A percentile compares a stretch with the other conserved stretches of the same genome.
These are phyloP conservation scores for Heterotilapia buettikoferi DNA, from an alignment of 2,113 vertebrate genomes.

Conservation along the genomic window DNA sequence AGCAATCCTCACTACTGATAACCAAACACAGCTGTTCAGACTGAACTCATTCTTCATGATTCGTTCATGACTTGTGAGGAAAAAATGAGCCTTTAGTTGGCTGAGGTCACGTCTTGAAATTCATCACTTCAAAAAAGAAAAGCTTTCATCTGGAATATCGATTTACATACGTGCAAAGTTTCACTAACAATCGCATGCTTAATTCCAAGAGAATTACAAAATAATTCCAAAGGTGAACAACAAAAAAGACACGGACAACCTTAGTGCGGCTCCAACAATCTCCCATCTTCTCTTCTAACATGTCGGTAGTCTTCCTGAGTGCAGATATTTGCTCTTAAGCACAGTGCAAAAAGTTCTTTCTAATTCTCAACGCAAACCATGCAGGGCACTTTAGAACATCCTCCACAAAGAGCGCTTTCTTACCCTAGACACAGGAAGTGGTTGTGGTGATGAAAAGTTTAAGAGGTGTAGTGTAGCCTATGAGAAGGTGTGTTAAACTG, in stretches of 20 bases:
- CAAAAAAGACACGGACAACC: constrained; percentile 24
- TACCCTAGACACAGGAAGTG: constrained; percentile 51
- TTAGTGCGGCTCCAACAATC: constrained; percentile 68
- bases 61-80: constrained; percentile 13
- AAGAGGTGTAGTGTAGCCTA: neutral
- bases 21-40: constrained; percentile 42
- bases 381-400: neutral
- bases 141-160: neutral
- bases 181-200: neutral
- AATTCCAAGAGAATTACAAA: neutral
- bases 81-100: constrained; percentile 28
- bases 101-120: constrained; percentile 10
- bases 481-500: neutral
- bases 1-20: constrained; percentile 12
- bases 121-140: neutral
- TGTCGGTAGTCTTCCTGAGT: constrained; percentile 24
- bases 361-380: neutral
- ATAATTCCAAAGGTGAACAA: neutral
- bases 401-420: neutral
- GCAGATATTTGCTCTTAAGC: neutral
- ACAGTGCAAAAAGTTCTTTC: neutral
- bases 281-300: constrained; percentile 74
- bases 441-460: constrained; percentile 21
- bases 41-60: constrained; percentile 26
- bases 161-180: neutral